Evolutionary conservation across 2,797 vertebrate species (phyloP).

Genomic region (Notolabrus celidotus): DNA sequence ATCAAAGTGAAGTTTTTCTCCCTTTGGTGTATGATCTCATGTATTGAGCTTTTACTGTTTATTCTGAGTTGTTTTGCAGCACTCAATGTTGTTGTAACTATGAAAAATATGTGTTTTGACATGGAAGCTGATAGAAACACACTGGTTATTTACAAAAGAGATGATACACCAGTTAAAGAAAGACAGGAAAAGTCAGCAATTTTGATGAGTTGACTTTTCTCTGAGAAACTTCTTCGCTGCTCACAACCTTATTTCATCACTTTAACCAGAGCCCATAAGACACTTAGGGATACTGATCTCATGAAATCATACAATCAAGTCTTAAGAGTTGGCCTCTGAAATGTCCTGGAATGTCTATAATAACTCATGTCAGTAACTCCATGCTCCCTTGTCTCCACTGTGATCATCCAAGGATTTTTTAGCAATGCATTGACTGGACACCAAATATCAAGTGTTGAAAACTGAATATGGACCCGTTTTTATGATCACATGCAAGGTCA

Average conservation of each 20-base stretch:
- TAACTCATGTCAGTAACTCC: background rate
- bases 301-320: background rate
- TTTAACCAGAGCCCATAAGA: background rate
- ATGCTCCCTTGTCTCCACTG: background rate
- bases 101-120: background rate
- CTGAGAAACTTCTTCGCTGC: background rate
- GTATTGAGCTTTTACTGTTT: background rate
- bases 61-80: background rate
- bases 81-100: background rate
- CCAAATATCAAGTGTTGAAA: background rate
- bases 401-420: background rate
- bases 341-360: conserved; percentile 1
- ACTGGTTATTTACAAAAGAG: background rate
- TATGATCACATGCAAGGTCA: background rate
- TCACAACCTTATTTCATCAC: background rate
- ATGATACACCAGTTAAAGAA: background rate
- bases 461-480: background rate
- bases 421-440: background rate
- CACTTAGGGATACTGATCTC: background rate
- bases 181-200: background rate
- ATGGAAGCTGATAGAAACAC: background rate
- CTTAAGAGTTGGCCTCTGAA: background rate
- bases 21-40: background rate
- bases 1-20: background rate
- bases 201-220: background rate